Conservation (phyloP, 2,113 vertebrate genomes). For the Saguinus imperator region DNA sequence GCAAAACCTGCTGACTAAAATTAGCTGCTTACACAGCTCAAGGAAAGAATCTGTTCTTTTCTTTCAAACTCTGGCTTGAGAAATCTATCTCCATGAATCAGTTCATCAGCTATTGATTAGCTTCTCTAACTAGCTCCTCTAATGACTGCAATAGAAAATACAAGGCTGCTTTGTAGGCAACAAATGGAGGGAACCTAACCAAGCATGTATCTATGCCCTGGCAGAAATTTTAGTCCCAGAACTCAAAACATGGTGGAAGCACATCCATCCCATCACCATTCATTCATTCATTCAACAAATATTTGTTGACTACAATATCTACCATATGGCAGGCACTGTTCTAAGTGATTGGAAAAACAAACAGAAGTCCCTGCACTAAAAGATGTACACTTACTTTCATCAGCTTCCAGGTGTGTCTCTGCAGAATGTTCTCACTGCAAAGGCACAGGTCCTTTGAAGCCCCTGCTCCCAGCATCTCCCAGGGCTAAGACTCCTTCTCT, state of each 20-base stretch:
- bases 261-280: neutral
- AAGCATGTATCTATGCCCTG: neutral
- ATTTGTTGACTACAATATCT: neutral
- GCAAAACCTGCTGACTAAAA: conserved; percentile 74
- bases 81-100: conserved; percentile 44
- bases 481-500: neutral
- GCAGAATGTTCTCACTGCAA: neutral
- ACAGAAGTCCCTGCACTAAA: neutral
- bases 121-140: conserved; percentile 64
- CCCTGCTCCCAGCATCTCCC: neutral
- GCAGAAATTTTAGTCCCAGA: conserved; percentile 37
- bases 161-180: conserved; percentile 3
- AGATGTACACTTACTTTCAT: neutral
- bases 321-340: neutral
- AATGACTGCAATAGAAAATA: conserved; percentile 20
- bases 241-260: neutral
- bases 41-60: conserved; percentile 3
- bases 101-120: conserved; percentile 58
- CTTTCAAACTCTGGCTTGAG: conserved; percentile 35
- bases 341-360: neutral
- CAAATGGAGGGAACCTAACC: neutral
- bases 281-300: neutral
- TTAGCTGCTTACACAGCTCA: neutral
- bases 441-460: neutral
- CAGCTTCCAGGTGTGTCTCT: neutral